A percentile compares a stretch with the other conserved stretches of the same genome.
phyloP scores from a whole-genome alignment of 2,113 vertebrate species.

The Brachionichthys hirsutus region DNA sequence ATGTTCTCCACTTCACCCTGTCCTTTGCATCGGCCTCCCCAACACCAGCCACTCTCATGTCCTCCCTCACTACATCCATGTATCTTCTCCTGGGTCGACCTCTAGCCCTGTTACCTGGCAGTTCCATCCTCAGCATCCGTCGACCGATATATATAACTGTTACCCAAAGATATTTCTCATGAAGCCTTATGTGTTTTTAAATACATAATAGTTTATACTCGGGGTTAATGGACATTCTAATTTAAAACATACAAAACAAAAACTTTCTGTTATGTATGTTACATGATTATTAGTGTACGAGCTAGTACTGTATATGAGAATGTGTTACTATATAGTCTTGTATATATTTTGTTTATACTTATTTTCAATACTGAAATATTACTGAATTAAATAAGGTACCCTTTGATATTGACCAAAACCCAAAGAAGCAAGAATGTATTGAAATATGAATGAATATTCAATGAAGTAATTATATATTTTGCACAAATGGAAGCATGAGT shows the following conservation, averaged over 20 bases:
- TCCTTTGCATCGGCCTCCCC: too few relatives aligned
- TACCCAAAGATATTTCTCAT: constrained; percentile 20
- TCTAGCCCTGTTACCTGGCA: too few relatives aligned
- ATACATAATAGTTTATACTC: constrained; percentile 1
- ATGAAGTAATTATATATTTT: constrained; percentile 22
- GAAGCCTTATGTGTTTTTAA: constrained; percentile 31
- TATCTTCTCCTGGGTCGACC: too few relatives aligned
- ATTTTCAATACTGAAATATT: background rate
- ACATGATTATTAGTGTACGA: background rate
- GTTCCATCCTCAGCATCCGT: too few relatives aligned
- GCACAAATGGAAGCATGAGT: constrained; percentile 35
- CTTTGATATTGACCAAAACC: constrained; percentile 21
- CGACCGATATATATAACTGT: too few relatives aligned
- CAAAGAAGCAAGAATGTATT: constrained; percentile 2
- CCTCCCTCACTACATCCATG: too few relatives aligned
- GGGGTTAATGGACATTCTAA: background rate
- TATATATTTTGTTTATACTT: constrained; percentile 4
- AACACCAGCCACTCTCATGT: too few relatives aligned
- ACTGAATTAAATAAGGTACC: constrained; percentile 44
- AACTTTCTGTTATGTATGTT: constrained; percentile 1
- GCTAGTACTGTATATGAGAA: constrained; percentile 17
- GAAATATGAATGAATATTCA: constrained; percentile 3
- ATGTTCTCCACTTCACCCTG: too few relatives aligned
- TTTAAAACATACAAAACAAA: constrained; percentile 3
- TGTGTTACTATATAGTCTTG: constrained; percentile 41